Conservation (phyloP, 2,797 vertebrate species). For the Taeniopygia guttata region DNA sequence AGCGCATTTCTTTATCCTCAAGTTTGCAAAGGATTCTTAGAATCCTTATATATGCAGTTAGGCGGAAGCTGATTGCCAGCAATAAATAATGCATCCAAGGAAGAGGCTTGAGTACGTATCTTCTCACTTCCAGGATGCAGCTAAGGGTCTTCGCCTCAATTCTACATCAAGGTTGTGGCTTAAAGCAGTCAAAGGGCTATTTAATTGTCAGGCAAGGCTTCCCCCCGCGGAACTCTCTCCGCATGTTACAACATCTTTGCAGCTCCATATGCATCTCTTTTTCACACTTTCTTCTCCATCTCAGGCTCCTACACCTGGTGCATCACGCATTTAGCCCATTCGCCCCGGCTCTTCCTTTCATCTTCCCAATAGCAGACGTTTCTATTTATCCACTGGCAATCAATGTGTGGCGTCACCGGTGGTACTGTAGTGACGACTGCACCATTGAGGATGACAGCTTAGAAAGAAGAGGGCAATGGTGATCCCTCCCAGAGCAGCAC, state of each 20-base stretch:
- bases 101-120: conserved; percentile 25
- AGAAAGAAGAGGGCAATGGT: conserved; percentile 93
- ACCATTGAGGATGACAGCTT: conserved; percentile 96
- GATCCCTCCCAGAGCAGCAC: conserved; percentile 94
- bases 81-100: conserved; percentile 42
- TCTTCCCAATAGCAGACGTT: conserved; percentile 79
- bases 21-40: conserved; percentile 49
- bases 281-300: conserved; percentile 80
- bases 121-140: conserved; percentile 60
- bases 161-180: conserved; percentile 64
- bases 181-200: conserved; percentile 65
- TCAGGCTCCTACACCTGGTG: conserved; percentile 73
- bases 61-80: conserved; percentile 31
- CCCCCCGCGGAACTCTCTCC: conserved; percentile 61
- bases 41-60: conserved; percentile 31
- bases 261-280: conserved; percentile 69
- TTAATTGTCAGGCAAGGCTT: conserved; percentile 60
- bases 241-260: conserved; percentile 60
- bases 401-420: conserved; percentile 94
- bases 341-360: conserved; percentile 78
- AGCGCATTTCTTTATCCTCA: conserved; percentile 17
- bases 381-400: conserved; percentile 91
- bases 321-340: conserved; percentile 78
- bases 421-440: conserved; percentile 91
- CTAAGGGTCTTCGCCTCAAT: conserved; percentile 51